Percentiles rank a stretch among this genome's conserved stretches.
Evolutionary conservation across 2,888 invertebrate genomes (phyloP).

Genomic region (Eilema caniola): DNA sequence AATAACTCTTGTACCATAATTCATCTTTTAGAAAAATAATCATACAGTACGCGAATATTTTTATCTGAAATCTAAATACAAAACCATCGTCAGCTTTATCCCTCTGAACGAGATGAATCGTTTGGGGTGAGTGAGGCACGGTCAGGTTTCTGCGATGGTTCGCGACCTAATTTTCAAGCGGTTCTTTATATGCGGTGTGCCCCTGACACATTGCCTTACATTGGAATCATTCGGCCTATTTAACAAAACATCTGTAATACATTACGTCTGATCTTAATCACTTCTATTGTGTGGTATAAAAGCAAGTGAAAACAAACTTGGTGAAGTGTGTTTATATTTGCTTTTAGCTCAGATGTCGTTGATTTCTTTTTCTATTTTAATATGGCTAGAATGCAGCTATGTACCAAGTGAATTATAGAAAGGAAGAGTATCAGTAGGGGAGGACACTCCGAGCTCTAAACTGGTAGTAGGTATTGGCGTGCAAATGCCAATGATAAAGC

Average conservation of each 20-base stretch:
- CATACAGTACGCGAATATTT: slow-evolving; percentile 14
- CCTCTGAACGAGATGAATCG: slow-evolving; percentile 31
- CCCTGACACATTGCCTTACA: slow-evolving; percentile 74
- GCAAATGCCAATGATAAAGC: neutral
- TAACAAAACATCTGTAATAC: slow-evolving; percentile 44
- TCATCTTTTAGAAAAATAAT: neutral
- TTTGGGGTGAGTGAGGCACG: slow-evolving; percentile 37
- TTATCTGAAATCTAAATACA: slow-evolving; percentile 35
- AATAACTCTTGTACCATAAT: too few species aligned
- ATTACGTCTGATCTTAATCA: slow-evolving; percentile 49
- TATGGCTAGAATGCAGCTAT: neutral
- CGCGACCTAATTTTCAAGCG: slow-evolving; percentile 64
- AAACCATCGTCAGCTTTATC: slow-evolving; percentile 19
- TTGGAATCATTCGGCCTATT: slow-evolving; percentile 60
- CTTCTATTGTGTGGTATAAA: neutral
- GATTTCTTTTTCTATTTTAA: neutral
- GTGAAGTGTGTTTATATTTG: neutral
- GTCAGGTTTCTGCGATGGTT: slow-evolving; percentile 34
- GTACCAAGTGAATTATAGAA: neutral
- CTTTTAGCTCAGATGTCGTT: neutral
- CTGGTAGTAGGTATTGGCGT: too few species aligned
- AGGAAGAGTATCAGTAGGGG: neutral
- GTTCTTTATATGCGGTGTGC: slow-evolving; percentile 56
- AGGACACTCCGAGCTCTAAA: too few species aligned
- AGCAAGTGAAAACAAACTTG: neutral